phyloP scores from a whole-genome alignment of 2,113 vertebrate genomes.

The Lontra canadensis region DNA sequence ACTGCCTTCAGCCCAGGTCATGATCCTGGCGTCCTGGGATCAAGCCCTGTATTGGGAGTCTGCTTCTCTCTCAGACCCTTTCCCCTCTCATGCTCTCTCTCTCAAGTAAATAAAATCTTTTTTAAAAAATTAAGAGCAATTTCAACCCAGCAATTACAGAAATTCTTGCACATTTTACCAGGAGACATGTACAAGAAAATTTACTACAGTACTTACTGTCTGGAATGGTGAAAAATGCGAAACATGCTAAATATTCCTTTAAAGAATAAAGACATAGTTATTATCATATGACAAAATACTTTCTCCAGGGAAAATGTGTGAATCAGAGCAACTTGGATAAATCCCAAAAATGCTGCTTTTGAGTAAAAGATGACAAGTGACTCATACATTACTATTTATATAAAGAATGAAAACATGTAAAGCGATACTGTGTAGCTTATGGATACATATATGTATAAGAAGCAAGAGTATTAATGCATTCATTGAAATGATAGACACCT shows the following conservation, averaged over 20 bases:
- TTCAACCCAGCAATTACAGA: constrained; percentile 21
- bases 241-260: neutral
- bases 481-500: neutral
- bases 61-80: too few relatives aligned
- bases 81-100: too few relatives aligned
- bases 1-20: too few relatives aligned
- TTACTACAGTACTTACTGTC: neutral
- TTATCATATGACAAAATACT: constrained; percentile 37
- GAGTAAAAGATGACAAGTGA: constrained; percentile 32
- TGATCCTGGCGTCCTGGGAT: too few relatives aligned
- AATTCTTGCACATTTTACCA: neutral
- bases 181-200: neutral
- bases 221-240: constrained; percentile 32
- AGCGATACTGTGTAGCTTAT: neutral
- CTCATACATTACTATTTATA: neutral
- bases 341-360: constrained; percentile 16
- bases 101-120: too few relatives aligned
- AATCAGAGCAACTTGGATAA: constrained; percentile 10
- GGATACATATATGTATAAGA: neutral
- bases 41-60: too few relatives aligned
- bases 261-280: constrained; percentile 15
- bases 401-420: constrained; percentile 28
- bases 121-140: neutral
- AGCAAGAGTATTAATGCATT: neutral
- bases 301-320: constrained; percentile 8